Percentiles rank a stretch among this genome's conserved stretches.
Conservation (phyloP, 2,797 vertebrate species). For the Silurus lanzhouensis region DNA sequence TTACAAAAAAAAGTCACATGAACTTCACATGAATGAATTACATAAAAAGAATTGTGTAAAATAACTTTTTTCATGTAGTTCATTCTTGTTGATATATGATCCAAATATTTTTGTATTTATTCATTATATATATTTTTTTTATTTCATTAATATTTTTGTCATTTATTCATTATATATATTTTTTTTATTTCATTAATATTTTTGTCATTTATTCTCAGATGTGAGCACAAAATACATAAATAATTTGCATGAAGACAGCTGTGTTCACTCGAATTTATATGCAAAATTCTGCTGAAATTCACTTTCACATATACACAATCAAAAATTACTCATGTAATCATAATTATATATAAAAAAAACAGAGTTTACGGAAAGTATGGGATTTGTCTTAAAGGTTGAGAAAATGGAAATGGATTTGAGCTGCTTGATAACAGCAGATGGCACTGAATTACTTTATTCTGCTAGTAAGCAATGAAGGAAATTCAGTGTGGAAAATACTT, state of each 20-base stretch:
- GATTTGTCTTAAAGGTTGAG: background rate
- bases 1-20: background rate
- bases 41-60: background rate
- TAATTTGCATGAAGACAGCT: background rate
- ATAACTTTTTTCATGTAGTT: background rate
- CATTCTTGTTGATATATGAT: no score
- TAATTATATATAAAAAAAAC: no score
- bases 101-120: background rate
- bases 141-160: background rate
- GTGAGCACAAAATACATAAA: background rate
- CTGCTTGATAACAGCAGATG: background rate
- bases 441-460: conserved; percentile 12
- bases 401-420: background rate
- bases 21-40: background rate
- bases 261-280: background rate
- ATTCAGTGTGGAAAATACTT: background rate
- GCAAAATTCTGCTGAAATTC: background rate
- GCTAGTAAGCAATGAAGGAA: background rate
- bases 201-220: background rate
- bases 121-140: no score
- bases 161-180: background rate
- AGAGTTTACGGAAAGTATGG: background rate
- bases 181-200: no score
- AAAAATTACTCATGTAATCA: background rate
- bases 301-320: background rate